phyloP scores from a whole-genome alignment of 2,888 invertebrate genomes.

The Nasonovia ribisnigri region DNA sequence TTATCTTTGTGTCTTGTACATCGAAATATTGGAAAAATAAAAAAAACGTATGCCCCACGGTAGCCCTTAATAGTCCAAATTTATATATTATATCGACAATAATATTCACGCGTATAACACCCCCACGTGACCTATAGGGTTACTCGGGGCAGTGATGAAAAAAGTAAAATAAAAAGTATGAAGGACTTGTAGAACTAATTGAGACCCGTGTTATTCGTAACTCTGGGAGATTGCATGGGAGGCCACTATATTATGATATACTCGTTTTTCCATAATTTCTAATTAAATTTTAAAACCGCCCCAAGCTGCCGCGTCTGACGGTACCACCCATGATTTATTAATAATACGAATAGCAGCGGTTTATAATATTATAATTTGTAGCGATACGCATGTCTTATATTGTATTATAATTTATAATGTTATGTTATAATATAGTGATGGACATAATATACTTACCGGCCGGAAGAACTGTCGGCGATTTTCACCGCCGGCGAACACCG shows the following conservation, averaged over 20 bases:
- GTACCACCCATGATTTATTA: not conserved
- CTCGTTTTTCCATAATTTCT: not conserved
- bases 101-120: not conserved
- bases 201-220: not conserved
- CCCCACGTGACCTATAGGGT: not conserved
- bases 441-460: conserved; percentile 12
- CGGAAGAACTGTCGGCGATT: not conserved
- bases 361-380: not conserved
- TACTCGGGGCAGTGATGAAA: not conserved
- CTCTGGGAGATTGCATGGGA: not conserved
- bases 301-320: not conserved
- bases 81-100: not conserved
- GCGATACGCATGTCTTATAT: not conserved
- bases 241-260: not conserved
- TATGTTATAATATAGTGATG: not conserved
- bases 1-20: too few relatives aligned
- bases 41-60: not conserved
- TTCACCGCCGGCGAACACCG: not conserved
- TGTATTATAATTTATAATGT: not conserved
- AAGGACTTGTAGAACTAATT: not conserved
- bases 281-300: not conserved
- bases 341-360: not conserved
- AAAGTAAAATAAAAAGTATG: not conserved
- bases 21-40: not conserved
- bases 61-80: not conserved